Conservation (phyloP, 1,140 invertebrate species). For the Thalassaphorura encarpata region DNA sequence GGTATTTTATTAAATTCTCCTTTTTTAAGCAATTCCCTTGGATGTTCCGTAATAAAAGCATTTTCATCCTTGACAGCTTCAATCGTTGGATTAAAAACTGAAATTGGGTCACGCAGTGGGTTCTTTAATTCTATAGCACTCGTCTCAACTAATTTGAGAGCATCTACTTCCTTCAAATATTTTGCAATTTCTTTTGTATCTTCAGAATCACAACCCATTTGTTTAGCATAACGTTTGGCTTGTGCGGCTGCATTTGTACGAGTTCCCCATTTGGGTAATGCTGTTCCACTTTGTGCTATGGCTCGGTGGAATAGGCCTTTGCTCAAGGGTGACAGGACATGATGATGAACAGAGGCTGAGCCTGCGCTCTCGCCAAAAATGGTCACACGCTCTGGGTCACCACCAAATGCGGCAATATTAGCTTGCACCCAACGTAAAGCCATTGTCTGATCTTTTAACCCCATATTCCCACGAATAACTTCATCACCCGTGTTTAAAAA, state of each 20-base stretch:
- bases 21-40: background rate
- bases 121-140: background rate
- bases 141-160: slow-evolving; percentile 9
- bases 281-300: slow-evolving; percentile 28
- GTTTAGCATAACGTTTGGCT: slow-evolving; percentile 26
- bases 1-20: slow-evolving; percentile 13
- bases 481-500: slow-evolving; percentile 35
- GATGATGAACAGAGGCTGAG: slow-evolving; percentile 47
- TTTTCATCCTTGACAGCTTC: background rate
- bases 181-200: slow-evolving; percentile 16
- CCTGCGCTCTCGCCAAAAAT: slow-evolving; percentile 41
- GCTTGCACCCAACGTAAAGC: slow-evolving; percentile 43
- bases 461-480: slow-evolving; percentile 34
- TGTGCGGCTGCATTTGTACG: slow-evolving; percentile 37
- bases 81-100: background rate
- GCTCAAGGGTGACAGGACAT: slow-evolving; percentile 43
- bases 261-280: slow-evolving; percentile 10
- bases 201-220: slow-evolving; percentile 37
- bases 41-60: slow-evolving; percentile 16
- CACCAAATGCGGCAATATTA: slow-evolving; percentile 48
- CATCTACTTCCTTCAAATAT: slow-evolving; percentile 18
- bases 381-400: slow-evolving; percentile 46
- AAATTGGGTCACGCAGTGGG: background rate
- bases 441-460: slow-evolving; percentile 45
- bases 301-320: slow-evolving; percentile 19